Evolutionary conservation across 2,113 vertebrate genomes (phyloP).

Genomic region (Austrofundulus limnaeus): DNA sequence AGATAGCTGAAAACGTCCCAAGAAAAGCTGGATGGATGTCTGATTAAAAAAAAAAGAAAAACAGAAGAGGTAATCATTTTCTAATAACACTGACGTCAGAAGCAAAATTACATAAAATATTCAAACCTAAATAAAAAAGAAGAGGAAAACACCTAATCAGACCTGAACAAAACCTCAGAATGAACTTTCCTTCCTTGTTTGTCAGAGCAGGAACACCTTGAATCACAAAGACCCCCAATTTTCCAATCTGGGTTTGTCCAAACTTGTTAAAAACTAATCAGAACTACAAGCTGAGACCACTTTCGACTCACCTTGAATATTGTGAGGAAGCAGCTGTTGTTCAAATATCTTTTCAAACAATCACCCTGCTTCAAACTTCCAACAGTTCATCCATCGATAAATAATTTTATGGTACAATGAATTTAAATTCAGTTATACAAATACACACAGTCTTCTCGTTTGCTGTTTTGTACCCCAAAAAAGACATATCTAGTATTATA

Average conservation of each 20-base stretch:
- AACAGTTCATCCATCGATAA: conserved; percentile 6
- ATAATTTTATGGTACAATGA: neutral
- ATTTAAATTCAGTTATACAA: conserved; percentile 3
- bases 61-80: conserved; percentile 69
- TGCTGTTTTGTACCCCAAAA: neutral
- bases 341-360: neutral
- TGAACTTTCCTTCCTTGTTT: neutral
- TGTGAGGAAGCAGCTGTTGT: neutral
- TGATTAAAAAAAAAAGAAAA: conserved; percentile 58
- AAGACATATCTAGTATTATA: conserved; percentile 8
- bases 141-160: no score
- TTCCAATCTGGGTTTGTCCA: conserved; percentile 1
- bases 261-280: neutral
- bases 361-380: neutral
- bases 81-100: conserved; percentile 37
- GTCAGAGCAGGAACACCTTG: conserved; percentile 3
- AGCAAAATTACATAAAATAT: no score
- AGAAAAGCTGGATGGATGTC: conserved; percentile 81
- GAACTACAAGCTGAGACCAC: neutral
- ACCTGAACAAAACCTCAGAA: neutral
- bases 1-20: conserved; percentile 70
- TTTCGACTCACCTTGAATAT: neutral
- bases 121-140: no score
- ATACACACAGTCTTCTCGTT: neutral
- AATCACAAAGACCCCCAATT: neutral